Base-by-base conservation (phyloP, 2,888 invertebrate species). In the Ichneumoninae sp. region DNA sequence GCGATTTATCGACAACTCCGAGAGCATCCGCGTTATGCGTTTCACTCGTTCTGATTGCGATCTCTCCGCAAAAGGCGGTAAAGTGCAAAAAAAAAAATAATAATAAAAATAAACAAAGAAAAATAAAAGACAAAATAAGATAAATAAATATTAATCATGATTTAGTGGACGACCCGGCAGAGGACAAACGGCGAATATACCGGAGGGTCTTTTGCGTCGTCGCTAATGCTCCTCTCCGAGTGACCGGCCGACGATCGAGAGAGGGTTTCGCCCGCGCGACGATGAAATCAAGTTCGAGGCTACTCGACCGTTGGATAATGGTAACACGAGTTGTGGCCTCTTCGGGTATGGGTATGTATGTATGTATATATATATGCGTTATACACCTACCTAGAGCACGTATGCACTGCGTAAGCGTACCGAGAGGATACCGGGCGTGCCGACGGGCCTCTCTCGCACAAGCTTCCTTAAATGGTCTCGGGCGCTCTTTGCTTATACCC, bases 211-310 rank as follows among this genome's bases (percentile, higher is more conserved):
- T 60, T 60, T 6, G 60, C 60, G 26, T 60, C 60, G 60, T 22
- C 30, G 78, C 75, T 71, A 83, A 80, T 80, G 75, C 74, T 65
- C 60, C 47, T 60, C 30, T 66, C 63, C 70, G 66, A 71, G 66
- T 65, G 83, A 74, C 71, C 63, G 79, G 69, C 71, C 66, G 54
- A 81, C 71, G 36, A 74, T 57, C 74, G 52, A 73, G 44, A 66
- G 40, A 44, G 50, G 36, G 10, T 75, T 76, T 83, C 65, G 57
- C 83, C 70, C 79, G 78, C 71, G 75, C 85, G 79, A 76, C 78
- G 75, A 81, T 81, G 81, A 88, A 91, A 91, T 90, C 89, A 91
- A 91, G 90, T 91, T 91, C 91, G 91, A 91, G 91, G 91, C 83
- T 86, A 89, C 88, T 88, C 79, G 73, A 77, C 81, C 77, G 83